Conservation (phyloP, 2,888 invertebrate species). For the Lycaena phlaeas region DNA sequence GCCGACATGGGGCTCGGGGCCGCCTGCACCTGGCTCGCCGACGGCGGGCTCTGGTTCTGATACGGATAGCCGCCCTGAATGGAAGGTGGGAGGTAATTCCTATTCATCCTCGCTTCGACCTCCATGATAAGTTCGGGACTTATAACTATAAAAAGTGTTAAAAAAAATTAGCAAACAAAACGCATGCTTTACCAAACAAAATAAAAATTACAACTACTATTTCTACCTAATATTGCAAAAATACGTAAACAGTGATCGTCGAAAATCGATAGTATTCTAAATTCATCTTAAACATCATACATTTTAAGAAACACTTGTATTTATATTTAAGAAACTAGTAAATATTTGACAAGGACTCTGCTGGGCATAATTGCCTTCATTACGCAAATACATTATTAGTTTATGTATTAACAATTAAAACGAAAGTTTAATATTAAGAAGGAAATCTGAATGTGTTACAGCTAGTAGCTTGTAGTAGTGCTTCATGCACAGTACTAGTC, state of each 20-base stretch:
- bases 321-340: too few relatives aligned
- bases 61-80: constrained; percentile 64
- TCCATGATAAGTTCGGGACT: constrained; percentile 91
- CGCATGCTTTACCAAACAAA: too few relatives aligned
- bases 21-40: constrained; percentile 29
- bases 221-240: not conserved
- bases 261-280: not conserved
- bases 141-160: constrained; percentile 76
- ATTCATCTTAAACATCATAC: too few relatives aligned
- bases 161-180: constrained; percentile 16
- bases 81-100: constrained; percentile 83
- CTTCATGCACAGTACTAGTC: too few relatives aligned
- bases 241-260: not conserved
- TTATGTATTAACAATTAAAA: too few relatives aligned
- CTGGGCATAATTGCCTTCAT: too few relatives aligned
- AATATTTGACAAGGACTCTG: too few relatives aligned
- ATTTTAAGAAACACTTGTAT: too few relatives aligned
- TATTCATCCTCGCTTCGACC: constrained; percentile 90
- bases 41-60: constrained; percentile 41
- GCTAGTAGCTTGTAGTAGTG: too few relatives aligned
- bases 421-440: too few relatives aligned
- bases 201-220: constrained; percentile 8
- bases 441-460: too few relatives aligned
- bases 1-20: constrained; percentile 33
- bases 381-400: too few relatives aligned